Evolutionary conservation across 1,140 invertebrate genomes (phyloP), one percentile per base, ranked within the genome.

Genomic region (Papilio dardanus): DNA sequence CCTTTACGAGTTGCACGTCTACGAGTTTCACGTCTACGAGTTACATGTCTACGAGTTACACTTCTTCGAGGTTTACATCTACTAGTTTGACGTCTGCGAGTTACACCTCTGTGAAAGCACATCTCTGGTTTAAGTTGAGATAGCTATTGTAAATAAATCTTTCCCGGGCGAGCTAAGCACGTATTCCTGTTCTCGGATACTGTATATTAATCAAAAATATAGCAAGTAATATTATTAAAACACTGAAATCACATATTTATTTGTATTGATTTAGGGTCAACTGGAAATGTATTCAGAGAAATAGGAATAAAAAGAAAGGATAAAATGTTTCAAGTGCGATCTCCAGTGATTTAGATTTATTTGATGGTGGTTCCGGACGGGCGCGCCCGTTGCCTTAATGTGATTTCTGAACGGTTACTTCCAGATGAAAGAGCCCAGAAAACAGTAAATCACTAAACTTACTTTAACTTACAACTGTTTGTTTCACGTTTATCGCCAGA

Each of bases 391-490:
- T 33, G 46, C 46, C 46, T 73, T 73, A 73, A 73, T 73, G 71
- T 58, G 71, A 73, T 73, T 73, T 73, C 71, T 73, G 71, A 73
- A 73, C 30, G 30, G 71, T 73, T 73, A 73, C 50, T 73, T 73
- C 71, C 71, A 73, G 46, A 58, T 58, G 71, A 73, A 58, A 73
- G 71, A 58, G 50, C 42, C 69, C 31, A 46, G 37, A 14, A 50
- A 31, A 71, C 40, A 50, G 69, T 71, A 71, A 71, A 71, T 46
- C 69, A 50, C 42, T 50, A 42, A 71, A 71, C 37, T 71, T 71
- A 42, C 42, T 50, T 71, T 71, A 50, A 35, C 31, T 71, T 50
- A 71, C 40, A 50, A 71, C 40, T 50, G 69, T 50, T 71, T 71
- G 37, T 71, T 71, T 50, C 42, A 46, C 40, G 24, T 71, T 71